Base-by-base conservation (phyloP, 2,888 invertebrate species). In the Idaea straminata region DNA sequence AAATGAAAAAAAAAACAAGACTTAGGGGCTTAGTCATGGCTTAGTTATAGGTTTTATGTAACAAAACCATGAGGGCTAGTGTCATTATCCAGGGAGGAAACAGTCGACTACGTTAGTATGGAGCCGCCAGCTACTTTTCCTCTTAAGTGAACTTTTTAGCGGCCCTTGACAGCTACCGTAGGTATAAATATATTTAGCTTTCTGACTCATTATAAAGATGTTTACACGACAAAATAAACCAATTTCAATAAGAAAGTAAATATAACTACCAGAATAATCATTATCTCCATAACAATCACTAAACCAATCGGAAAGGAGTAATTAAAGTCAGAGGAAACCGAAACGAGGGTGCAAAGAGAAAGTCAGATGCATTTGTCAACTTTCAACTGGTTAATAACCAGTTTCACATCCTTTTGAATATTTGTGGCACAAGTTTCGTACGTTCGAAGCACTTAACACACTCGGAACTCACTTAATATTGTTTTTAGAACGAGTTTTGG, bases 311-410 rank as follows among this genome's bases (percentile, higher is more conserved):
- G 47, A 47, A 47, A 47, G 13, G 5, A 47, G 47, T 10, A 47
- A 47, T 47, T 47, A 47, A 47, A 47, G 47, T 47, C 47, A 47
- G 47, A 47, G 47, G 47, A 47, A 47, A 10, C 47, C 47, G 13
- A 47, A 47, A 47, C 47, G 47, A 47, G 47, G 47, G 47, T 47
- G 47, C 47, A 47, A 47, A 47, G 47, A 47, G 47, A 47, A 47
- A 47, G 47, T 10, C 5, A 13, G 13, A 10, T 47, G 47, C 47
- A 47, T 47, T 47, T 47, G 47, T 47, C 47, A 47, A 47, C 47
- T 47, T 47, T 47, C 47, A 13, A 47, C 47, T 10, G 47, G 47
- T 47, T 47, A 10, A n/a, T 47, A 7, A 13, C 47, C 7, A 47
- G 47, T 7, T 25, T 47, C 47, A 47, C 47, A 47, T 47, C 47